Evolutionary conservation across 1,140 invertebrate species (phyloP), one percentile per base, ranked within the genome.

Genomic region (Aphelinus certus): DNA sequence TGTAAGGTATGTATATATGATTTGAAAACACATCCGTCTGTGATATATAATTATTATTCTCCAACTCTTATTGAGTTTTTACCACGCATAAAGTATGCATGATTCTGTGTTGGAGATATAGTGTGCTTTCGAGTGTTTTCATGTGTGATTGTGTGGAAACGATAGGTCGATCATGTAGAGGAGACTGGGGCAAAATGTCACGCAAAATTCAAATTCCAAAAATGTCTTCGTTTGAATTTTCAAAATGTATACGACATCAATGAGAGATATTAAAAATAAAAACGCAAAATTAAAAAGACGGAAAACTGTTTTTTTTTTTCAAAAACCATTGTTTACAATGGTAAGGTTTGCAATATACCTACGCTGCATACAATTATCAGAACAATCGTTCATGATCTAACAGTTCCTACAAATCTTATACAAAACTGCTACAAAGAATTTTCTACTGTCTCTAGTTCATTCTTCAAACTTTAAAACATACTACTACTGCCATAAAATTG

Each of bases 1-100:
- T 47, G 48, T 73, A 68, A 76, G 71, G 62, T 71, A 70, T 77
- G 71, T 76, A 77, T 72, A 80, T 75, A 58, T 51, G 45, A 26
- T 26, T 48, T 42, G 26, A 73, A 4, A 7, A 47, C 43, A 68
- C 5, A 55, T 66, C 51, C 42, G 7, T 3, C 10, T 56, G 51
- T 10, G 45, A 58, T 46, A 46, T 26, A 48, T 26, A 26, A 47
- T 6, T 9, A 72, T 72, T 64, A 26, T 51, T 43, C 55, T 3
- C 55, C 51, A 51, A 71, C n/a, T 26, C 62, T 49, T n/a, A 7
- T 48, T 53, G 42, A 55, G 45, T 53, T 5, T 70, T 53, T 53
- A 62, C 60, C 48, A 26, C 48, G 47, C 26, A 45, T 55, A 45
- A 60, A 46, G 55, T 71, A 71, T 71, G 58, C 47, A 7, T 47